Conservation (phyloP, 2,797 vertebrate species). For the Gobio occitaniae region DNA sequence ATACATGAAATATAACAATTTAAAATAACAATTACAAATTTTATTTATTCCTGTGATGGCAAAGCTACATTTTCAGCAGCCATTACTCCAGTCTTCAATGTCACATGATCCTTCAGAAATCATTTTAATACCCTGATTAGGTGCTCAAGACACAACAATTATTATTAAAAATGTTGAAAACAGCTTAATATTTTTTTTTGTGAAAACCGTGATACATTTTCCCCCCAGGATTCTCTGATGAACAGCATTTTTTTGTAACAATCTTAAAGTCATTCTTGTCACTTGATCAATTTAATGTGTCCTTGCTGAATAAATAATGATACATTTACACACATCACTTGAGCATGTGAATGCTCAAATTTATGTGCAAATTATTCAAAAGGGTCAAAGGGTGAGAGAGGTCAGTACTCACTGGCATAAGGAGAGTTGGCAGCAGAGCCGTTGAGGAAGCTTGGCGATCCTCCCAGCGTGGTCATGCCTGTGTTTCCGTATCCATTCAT, state of each 20-base stretch:
- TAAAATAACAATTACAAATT: not conserved
- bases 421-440: slow-evolving; percentile 98
- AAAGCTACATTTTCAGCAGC: not conserved
- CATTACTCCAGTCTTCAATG: not conserved
- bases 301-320: not conserved
- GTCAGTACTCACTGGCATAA: slow-evolving; percentile 92
- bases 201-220: too few relatives aligned
- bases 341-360: not conserved
- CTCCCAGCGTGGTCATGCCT: slow-evolving; percentile 93
- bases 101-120: slow-evolving; percentile 8
- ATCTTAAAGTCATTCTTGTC: not conserved
- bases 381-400: not conserved
- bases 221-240: too few relatives aligned
- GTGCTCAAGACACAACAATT: not conserved
- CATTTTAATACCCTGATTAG: not conserved
- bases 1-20: not conserved
- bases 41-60: not conserved
- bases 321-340: not conserved
- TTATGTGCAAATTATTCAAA: not conserved
- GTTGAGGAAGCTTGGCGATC: slow-evolving; percentile 97
- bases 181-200: too few relatives aligned
- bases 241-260: not conserved
- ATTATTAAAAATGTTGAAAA: not conserved
- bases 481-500: slow-evolving; percentile 96
- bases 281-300: not conserved